phyloP scores from a whole-genome alignment of 2,888 invertebrate genomes.

The Phaonia tiefii region DNA sequence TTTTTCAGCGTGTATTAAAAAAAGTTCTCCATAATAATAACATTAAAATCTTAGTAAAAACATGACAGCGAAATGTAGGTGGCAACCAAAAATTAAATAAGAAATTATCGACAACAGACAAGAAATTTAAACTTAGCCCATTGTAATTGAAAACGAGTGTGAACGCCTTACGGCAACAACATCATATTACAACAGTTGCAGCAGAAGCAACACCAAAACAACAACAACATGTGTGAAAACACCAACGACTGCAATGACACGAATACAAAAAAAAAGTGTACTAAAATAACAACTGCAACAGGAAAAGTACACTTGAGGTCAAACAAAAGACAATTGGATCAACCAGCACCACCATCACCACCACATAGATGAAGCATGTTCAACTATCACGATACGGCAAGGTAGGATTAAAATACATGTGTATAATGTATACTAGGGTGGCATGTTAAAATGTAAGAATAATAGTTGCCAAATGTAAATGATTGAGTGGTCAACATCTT shows the following conservation, averaged over 20 bases:
- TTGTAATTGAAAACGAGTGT: constrained; percentile 30
- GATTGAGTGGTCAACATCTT: too few species aligned
- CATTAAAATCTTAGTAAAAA: not conserved
- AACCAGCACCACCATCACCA: not conserved
- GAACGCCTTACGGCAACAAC: constrained; percentile 18
- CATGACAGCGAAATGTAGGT: not conserved
- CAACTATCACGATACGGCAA: too few species aligned
- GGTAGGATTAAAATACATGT: too few species aligned
- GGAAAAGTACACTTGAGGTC: constrained; percentile 17
- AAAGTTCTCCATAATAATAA: not conserved
- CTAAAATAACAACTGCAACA: constrained; percentile 14
- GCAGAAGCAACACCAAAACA: constrained; percentile 8
- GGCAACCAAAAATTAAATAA: not conserved
- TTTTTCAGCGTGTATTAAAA: too few species aligned
- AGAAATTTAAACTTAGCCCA: constrained; percentile 11
- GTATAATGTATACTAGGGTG: too few species aligned
- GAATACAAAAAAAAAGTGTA: not conserved
- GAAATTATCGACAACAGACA: too few species aligned
- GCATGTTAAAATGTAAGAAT: too few species aligned
- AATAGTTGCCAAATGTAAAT: too few species aligned
- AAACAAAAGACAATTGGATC: constrained; percentile 7
- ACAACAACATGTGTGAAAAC: constrained; percentile 24
- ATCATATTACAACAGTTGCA: not conserved
- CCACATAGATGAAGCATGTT: too few species aligned
- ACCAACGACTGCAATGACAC: constrained; percentile 25